Base-by-base conservation (phyloP, 1,140 invertebrate genomes). In the Philotrypesis tridentata region DNA sequence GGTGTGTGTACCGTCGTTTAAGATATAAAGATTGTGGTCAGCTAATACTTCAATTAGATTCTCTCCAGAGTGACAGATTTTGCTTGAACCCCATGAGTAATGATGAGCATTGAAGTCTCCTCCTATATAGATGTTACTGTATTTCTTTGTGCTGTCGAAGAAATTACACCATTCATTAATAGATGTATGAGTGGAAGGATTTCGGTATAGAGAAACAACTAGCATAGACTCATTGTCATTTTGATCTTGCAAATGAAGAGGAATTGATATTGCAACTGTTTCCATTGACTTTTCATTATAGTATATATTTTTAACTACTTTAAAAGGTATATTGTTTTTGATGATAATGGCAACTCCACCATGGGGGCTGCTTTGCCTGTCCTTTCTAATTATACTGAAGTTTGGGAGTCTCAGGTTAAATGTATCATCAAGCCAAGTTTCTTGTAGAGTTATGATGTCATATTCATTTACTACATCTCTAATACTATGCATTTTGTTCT, bases 1-100 rank as follows among this genome's bases (percentile, higher is more conserved):
- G 1, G 67, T 73, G 48, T 73, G 71, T 25, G n/a, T 2, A 2
- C 71, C 71, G 25, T 73, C n/a, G 48, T 73, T 73, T 25, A 55
- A 9, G 7, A 48, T 31, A 21, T 31, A 4, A 6, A 68, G 17
- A 8, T 68, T 68, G 2, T 25, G 5, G 25, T 65, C 25, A 0
- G 29, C 0, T 7, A 65, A 25, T 12, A 25, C 0, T 3, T 65
- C 63, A 5, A 12, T n/a, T n/a, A n/a, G n/a, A n/a, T n/a, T n/a
- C n/a, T n/a, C n/a, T n/a, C n/a, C n/a, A n/a, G n/a, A n/a, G n/a
- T n/a, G n/a, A n/a, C n/a, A n/a, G n/a, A n/a, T n/a, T n/a, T n/a
- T n/a, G n/a, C n/a, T n/a, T n/a, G n/a, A n/a, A n/a, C n/a, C n/a
- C n/a, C 55, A 23, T 76, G 63, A 23, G 37, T 63, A 37, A 63